phyloP scores from a whole-genome alignment of 2,888 invertebrate genomes.

The Habroteleia sp. region DNA sequence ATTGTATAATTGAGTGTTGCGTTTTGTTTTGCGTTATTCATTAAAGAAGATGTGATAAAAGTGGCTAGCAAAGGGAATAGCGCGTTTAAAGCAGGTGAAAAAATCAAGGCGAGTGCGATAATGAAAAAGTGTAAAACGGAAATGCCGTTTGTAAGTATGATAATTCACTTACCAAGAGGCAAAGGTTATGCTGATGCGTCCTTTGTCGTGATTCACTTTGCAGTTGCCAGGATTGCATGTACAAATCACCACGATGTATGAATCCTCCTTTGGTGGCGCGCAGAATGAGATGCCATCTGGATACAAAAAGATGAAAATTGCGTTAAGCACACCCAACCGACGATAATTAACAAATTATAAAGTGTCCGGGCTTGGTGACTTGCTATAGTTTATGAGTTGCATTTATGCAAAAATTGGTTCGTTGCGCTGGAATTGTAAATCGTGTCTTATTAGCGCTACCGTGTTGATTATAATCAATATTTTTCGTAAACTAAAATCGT shows the following conservation, averaged over 20 bases:
- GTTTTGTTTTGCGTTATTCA: no score
- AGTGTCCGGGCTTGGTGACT: slow-evolving; percentile 4
- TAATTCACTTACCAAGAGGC: slow-evolving; percentile 74
- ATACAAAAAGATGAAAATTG: slow-evolving; percentile 8
- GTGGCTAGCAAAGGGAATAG: slow-evolving; percentile 33
- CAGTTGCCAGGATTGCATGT: slow-evolving; percentile 83
- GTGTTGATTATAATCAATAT: slow-evolving; percentile 52
- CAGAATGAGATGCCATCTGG: slow-evolving; percentile 83
- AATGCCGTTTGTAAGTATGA: slow-evolving; percentile 53
- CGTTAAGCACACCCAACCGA: slow-evolving; percentile 9
- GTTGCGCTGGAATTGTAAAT: slow-evolving; percentile 47
- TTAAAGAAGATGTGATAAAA: no score
- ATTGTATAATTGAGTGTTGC: no score
- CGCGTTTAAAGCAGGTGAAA: slow-evolving; percentile 19
- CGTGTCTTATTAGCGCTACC: slow-evolving; percentile 39
- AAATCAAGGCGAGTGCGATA: slow-evolving; percentile 12
- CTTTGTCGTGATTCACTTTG: slow-evolving; percentile 81
- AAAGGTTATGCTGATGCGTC: slow-evolving; percentile 76
- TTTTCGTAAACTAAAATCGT: slow-evolving; percentile 37
- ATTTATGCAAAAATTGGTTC: slow-evolving; percentile 4
- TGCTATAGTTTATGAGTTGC: neutral
- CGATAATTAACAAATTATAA: slow-evolving; percentile 21
- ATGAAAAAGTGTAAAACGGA: slow-evolving; percentile 8
- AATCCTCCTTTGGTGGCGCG: slow-evolving; percentile 80
- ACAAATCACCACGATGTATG: slow-evolving; percentile 82